These are phyloP conservation scores for Andricus curvator DNA, from an alignment of 2,888 invertebrate species.

Conservation along the genomic window DNA sequence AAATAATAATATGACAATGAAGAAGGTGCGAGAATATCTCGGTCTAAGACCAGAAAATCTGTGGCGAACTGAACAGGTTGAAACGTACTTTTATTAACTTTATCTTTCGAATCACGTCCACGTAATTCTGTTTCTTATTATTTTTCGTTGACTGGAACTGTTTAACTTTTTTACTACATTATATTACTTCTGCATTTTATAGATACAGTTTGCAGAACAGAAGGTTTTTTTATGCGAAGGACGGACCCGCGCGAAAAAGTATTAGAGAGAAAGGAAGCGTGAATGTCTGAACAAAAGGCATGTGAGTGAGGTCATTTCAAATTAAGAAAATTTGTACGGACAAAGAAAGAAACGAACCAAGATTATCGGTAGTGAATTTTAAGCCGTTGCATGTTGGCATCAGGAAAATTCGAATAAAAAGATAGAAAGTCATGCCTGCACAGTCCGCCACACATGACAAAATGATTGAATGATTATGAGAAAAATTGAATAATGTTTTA, in stretches of 20 bases:
- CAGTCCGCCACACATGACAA: slow-evolving; percentile 69
- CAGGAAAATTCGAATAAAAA: slow-evolving; percentile 13
- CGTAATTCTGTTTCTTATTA: slow-evolving; percentile 42
- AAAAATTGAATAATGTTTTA: slow-evolving; percentile 66
- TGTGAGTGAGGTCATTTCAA: background rate
- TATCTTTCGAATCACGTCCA: background rate
- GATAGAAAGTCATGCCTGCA: slow-evolving; percentile 62
- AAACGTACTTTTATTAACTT: slow-evolving; percentile 47
- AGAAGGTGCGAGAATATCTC: slow-evolving; percentile 55
- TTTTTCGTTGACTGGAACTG: slow-evolving; percentile 26
- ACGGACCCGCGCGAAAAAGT: background rate
- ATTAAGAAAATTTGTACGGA: background rate
- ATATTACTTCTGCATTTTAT: slow-evolving; percentile 49
- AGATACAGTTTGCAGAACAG: background rate
- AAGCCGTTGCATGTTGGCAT: background rate
- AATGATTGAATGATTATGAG: slow-evolving; percentile 70
- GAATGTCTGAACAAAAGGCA: slow-evolving; percentile 1
- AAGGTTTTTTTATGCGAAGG: background rate
- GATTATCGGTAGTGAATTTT: background rate
- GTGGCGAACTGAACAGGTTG: slow-evolving; percentile 69
- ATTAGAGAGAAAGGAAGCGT: background rate
- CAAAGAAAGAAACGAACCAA: background rate
- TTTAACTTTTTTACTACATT: slow-evolving; percentile 52
- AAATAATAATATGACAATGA: slow-evolving; percentile 43
- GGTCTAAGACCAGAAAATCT: slow-evolving; percentile 69